phyloP scores from a whole-genome alignment of 2,113 vertebrate species.

The Taurulus bubalis region DNA sequence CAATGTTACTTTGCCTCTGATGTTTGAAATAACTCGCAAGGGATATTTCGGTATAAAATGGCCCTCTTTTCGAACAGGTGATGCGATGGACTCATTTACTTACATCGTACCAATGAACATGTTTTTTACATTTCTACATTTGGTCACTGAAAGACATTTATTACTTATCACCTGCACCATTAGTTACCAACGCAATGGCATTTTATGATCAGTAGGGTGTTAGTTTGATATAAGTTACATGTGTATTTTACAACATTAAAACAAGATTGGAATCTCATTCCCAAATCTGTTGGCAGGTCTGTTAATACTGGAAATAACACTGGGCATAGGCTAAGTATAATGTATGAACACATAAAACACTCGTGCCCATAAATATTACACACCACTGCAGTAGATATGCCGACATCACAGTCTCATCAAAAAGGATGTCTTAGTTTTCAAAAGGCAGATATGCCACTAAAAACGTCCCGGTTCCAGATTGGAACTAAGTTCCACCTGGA shows the following conservation, averaged over 20 bases:
- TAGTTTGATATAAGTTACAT: background rate
- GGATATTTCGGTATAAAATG: constrained; percentile 27
- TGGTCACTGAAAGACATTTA: background rate
- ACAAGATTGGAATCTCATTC: background rate
- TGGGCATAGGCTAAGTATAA: background rate
- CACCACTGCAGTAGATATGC: background rate
- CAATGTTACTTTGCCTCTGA: constrained; percentile 32
- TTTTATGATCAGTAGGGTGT: background rate
- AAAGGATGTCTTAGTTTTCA: background rate
- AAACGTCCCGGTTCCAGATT: background rate
- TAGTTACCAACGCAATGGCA: background rate
- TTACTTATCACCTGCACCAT: constrained; percentile 1
- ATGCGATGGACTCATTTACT: background rate
- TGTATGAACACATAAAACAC: background rate
- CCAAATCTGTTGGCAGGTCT: background rate
- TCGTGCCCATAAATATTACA: background rate
- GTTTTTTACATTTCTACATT: background rate
- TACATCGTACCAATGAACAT: background rate
- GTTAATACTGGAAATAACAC: background rate
- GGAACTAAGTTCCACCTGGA: background rate
- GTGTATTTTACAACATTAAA: background rate
- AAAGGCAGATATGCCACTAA: background rate
- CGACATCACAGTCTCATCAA: background rate
- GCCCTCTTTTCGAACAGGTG: background rate
- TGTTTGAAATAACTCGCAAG: constrained; percentile 30